Conservation (phyloP, 2,113 vertebrate genomes). For the Sorex fumeus region DNA sequence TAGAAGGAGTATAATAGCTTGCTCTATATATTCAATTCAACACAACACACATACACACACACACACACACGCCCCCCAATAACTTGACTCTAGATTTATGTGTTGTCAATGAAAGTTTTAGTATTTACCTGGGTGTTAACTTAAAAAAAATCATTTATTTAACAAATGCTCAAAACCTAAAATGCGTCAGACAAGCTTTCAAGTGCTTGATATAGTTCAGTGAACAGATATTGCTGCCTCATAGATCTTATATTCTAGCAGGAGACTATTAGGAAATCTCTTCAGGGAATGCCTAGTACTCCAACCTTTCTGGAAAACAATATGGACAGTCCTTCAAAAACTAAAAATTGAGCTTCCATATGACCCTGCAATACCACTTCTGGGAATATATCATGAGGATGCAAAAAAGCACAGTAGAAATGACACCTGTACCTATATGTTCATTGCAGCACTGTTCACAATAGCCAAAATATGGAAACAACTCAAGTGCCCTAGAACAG, state of each 20-base stretch:
- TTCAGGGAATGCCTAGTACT: too few relatives aligned
- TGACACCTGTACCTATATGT: too few relatives aligned
- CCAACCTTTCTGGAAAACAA: too few relatives aligned
- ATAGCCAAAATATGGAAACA: too few relatives aligned
- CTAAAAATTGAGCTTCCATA: too few relatives aligned
- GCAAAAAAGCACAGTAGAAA: too few relatives aligned
- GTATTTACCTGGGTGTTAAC: constrained; percentile 12
- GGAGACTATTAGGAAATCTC: neutral
- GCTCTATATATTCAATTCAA: neutral
- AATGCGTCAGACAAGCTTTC: neutral
- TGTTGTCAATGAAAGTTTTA: neutral
- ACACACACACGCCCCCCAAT: neutral
- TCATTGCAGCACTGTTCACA: too few relatives aligned
- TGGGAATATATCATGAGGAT: too few relatives aligned
- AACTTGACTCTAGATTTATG: neutral
- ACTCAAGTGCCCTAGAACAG: too few relatives aligned
- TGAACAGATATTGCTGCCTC: neutral
- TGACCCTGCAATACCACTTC: too few relatives aligned
- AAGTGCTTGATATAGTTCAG: neutral
- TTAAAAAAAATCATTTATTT: neutral
- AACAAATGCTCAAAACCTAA: neutral
- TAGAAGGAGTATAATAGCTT: neutral
- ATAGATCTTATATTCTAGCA: neutral
- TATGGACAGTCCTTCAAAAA: too few relatives aligned
- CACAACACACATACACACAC: neutral